Evolutionary conservation across 2,113 vertebrate genomes (phyloP).

Genomic region (Podocnemis expansa): DNA sequence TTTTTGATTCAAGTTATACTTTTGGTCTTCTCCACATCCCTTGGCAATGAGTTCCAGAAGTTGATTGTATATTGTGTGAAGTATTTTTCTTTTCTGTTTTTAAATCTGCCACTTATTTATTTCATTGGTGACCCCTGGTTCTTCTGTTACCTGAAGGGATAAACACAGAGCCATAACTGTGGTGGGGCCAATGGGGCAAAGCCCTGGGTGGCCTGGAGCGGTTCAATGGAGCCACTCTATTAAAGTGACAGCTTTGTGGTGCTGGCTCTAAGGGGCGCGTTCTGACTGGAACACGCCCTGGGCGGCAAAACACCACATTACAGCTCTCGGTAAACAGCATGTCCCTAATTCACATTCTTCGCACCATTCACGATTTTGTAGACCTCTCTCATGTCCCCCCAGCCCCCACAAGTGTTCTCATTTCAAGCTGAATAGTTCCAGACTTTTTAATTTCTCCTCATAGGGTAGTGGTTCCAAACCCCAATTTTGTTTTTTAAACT

Average conservation of each 20-base stretch:
- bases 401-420: too few relatives aligned
- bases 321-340: not conserved
- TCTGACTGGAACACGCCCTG: too few relatives aligned
- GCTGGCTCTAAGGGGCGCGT: too few relatives aligned
- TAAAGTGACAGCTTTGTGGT: too few relatives aligned
- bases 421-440: too few relatives aligned
- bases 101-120: not conserved
- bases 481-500: not conserved
- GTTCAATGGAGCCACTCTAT: too few relatives aligned
- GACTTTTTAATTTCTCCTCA: not conserved
- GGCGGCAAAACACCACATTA: too few relatives aligned
- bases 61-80: not conserved
- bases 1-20: not conserved
- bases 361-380: not conserved
- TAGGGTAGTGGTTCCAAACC: not conserved
- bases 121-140: not conserved
- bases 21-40: not conserved
- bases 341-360: not conserved
- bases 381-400: not conserved
- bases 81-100: not conserved
- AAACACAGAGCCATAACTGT: too few relatives aligned
- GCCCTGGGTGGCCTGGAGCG: too few relatives aligned
- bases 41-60: not conserved
- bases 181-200: too few relatives aligned
- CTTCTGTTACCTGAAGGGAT: not conserved